Percentiles rank a stretch among this genome's conserved stretches.
These are phyloP conservation scores for Tinea trinotella DNA, from an alignment of 2,888 invertebrate genomes.

Conservation along the genomic window DNA sequence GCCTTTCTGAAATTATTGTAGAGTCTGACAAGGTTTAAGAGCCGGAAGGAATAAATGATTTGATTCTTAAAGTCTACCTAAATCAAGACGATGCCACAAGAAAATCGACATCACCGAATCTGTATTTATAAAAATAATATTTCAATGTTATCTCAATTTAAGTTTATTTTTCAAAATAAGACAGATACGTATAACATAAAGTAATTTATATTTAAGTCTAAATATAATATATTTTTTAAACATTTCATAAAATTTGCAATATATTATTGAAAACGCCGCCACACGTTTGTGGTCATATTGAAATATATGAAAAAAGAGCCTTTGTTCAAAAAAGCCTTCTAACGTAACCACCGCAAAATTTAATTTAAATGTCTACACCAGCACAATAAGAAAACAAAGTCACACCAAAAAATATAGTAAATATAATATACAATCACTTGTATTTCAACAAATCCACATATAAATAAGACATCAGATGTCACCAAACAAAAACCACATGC, in stretches of 20 bases:
- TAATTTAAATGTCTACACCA: neutral
- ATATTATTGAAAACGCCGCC: neutral
- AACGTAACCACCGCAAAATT: neutral
- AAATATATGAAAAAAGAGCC: neutral
- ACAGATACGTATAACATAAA: too few species aligned
- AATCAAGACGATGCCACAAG: too few species aligned
- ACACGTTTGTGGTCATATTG: neutral
- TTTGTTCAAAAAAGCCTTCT: neutral
- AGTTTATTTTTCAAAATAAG: too few species aligned
- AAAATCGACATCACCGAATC: too few species aligned
- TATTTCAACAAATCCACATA: conserved; percentile 6
- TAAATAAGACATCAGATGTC: conserved; percentile 8
- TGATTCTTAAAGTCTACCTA: too few species aligned
- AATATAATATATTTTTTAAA: neutral
- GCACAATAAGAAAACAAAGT: neutral
- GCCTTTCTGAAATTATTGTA: too few species aligned
- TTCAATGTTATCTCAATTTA: too few species aligned
- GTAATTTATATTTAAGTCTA: too few species aligned
- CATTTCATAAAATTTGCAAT: neutral
- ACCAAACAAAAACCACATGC: neutral
- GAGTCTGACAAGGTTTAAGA: too few species aligned
- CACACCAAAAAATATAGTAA: too few species aligned
- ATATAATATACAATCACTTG: neutral
- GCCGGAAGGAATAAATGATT: too few species aligned
- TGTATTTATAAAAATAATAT: too few species aligned